Evolutionary conservation across 2,113 vertebrate species (phyloP).

Genomic region (Pipra filicauda): DNA sequence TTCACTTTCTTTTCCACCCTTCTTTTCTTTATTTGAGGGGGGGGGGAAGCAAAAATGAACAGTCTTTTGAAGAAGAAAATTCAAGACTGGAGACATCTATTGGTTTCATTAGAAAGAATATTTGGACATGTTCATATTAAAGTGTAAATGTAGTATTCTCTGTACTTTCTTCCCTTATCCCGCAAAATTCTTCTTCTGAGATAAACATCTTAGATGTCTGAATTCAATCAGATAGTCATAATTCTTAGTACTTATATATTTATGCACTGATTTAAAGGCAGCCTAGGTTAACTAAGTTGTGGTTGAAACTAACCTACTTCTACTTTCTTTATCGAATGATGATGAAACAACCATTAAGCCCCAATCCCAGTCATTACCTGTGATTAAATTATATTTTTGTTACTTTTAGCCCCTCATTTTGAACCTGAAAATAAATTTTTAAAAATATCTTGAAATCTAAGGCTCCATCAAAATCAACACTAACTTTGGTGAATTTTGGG

Average conservation of each 20-base stretch:
- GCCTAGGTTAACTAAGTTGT: background rate
- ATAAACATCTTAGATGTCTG: background rate
- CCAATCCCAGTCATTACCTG: background rate
- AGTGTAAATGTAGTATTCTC: background rate
- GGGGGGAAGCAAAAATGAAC: background rate
- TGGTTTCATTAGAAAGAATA: background rate
- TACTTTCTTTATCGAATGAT: accelerated
- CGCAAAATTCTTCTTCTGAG: background rate
- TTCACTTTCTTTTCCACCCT: background rate
- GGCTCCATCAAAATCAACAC: background rate
- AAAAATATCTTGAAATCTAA: background rate
- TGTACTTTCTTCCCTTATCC: background rate
- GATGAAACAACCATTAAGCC: background rate
- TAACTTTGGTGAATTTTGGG: background rate
- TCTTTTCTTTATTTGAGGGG: background rate
- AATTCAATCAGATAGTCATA: background rate
- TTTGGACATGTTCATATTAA: background rate
- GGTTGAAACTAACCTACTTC: background rate
- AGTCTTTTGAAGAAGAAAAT: background rate
- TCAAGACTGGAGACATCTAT: background rate
- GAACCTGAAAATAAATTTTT: background rate
- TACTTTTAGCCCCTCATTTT: background rate
- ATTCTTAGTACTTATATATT: background rate
- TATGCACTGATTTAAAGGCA: background rate
- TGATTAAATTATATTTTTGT: background rate